phyloP scores from a whole-genome alignment of 2,888 invertebrate genomes.

The Plagiodera versicolora region DNA sequence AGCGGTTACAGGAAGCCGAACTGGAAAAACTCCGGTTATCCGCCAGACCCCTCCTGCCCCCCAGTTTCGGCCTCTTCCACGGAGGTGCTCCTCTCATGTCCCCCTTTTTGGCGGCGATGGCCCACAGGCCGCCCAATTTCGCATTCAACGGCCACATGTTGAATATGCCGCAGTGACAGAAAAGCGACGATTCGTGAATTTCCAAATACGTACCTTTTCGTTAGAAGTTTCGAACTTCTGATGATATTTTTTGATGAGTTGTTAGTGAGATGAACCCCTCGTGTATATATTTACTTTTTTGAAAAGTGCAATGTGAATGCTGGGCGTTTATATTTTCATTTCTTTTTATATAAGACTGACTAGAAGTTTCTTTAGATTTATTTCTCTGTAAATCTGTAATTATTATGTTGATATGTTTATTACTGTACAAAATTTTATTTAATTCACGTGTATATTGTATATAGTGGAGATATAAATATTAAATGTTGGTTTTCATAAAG shows the following conservation, averaged over 20 bases:
- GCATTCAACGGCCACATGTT: constrained; percentile 63
- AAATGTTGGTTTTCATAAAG: constrained; percentile 44
- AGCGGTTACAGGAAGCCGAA: constrained; percentile 94
- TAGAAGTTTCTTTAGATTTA: constrained; percentile 42
- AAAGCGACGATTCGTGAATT: constrained; percentile 9
- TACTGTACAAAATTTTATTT: constrained; percentile 43
- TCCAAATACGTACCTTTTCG: constrained; percentile 10
- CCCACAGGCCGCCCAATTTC: constrained; percentile 61
- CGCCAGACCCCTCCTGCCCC: constrained; percentile 76
- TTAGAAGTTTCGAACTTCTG: constrained; percentile 7
- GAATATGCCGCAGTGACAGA: constrained; percentile 62
- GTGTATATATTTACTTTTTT: constrained; percentile 14
- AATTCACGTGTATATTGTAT: constrained; percentile 46
- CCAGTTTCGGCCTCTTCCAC: constrained; percentile 69
- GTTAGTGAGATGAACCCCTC: constrained; percentile 16
- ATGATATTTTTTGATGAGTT: constrained; percentile 18
- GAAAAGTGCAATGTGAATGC: constrained; percentile 30
- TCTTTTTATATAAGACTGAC: constrained; percentile 49
- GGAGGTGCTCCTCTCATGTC: constrained; percentile 61
- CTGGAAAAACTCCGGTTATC: constrained; percentile 86
- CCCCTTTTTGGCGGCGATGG: constrained; percentile 70
- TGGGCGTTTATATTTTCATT: constrained; percentile 29
- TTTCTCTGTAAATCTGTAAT: constrained; percentile 42
- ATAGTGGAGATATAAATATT: constrained; percentile 41
- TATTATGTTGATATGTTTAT: constrained; percentile 33